Evolutionary conservation across 2,888 invertebrate species (phyloP).

Genomic region (Crocallis elinguaria): DNA sequence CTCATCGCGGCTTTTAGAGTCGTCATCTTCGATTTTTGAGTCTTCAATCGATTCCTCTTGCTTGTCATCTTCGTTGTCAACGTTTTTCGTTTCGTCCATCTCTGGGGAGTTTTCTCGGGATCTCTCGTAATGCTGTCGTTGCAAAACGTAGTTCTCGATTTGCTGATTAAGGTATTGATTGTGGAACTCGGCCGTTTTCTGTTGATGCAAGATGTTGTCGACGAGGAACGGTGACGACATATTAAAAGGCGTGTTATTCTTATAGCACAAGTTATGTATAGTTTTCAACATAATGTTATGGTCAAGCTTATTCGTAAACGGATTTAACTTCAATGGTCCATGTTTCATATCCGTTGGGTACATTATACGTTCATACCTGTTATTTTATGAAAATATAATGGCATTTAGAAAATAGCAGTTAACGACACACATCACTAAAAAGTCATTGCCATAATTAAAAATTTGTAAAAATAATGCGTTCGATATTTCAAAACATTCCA

Average conservation of each 20-base stretch:
- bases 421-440: constrained; percentile 27
- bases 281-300: constrained; percentile 82
- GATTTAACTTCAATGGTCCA: constrained; percentile 74
- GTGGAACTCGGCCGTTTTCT: constrained; percentile 74
- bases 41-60: constrained; percentile 62
- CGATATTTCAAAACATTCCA: constrained; percentile 28
- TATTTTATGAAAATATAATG: constrained; percentile 13
- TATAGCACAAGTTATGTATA: constrained; percentile 74
- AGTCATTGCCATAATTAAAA: too few relatives aligned
- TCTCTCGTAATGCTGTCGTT: constrained; percentile 59
- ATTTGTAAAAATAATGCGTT: too few relatives aligned
- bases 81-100: constrained; percentile 58
- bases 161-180: constrained; percentile 84
- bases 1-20: constrained; percentile 47
- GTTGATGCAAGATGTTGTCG: constrained; percentile 86
- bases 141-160: constrained; percentile 70
- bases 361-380: constrained; percentile 64
- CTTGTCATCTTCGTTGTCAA: constrained; percentile 56
- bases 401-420: neutral
- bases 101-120: constrained; percentile 74
- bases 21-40: constrained; percentile 61
- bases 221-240: constrained; percentile 86
- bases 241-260: constrained; percentile 71
- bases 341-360: constrained; percentile 77
- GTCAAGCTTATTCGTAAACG: constrained; percentile 64